Evolutionary conservation across 2,113 vertebrate species (phyloP), one percentile per base, ranked within the genome.

Genomic region (Xenopus laevis): DNA sequence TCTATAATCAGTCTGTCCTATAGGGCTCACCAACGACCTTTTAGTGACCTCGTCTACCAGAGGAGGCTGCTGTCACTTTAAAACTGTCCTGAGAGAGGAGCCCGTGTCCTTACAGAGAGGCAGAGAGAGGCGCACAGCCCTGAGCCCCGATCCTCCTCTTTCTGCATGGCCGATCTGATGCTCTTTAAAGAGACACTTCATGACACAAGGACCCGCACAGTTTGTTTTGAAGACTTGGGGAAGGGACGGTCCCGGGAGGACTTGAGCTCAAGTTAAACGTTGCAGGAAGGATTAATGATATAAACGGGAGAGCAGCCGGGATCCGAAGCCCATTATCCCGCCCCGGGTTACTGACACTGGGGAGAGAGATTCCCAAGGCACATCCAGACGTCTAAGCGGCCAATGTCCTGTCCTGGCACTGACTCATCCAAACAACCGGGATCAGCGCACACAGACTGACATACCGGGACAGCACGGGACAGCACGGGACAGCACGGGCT

Each of bases 31-130:
- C 81, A 86, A 83, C 92, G 94, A 95, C 93, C 94, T 91, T 89
- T 89, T 82, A 65, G 83, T 97, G 95, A 95, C 94, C 93, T 88
- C 88, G 87, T 87, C 88, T 90, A 85, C 91, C 91, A 64, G 87
- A 89, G 89, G 82, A 86, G 88, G 89, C 85, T 88, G 88, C 94
- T 93, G 93, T 93, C 93, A 91, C 93, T 95, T 94, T 91, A 91
- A 93, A 84, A 87, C 89, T 89, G 84, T 87, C 91, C 88, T 88
- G 87, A 89, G 83, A 86, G 89, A 85, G 86, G 86, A 84, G 87
- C 86, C 82, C 79, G 79, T 73, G 82, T 88, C 86, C 69, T 84
- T 89, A 86, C 90, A 84, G 72, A 79, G 82, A 88, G 88, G 88
- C 90, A 84, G 72, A 78, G 82, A 88, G 87, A 88, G 87, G 87